Base-by-base conservation (phyloP, 2,888 invertebrate genomes). In the Caenorhabditis becei region DNA sequence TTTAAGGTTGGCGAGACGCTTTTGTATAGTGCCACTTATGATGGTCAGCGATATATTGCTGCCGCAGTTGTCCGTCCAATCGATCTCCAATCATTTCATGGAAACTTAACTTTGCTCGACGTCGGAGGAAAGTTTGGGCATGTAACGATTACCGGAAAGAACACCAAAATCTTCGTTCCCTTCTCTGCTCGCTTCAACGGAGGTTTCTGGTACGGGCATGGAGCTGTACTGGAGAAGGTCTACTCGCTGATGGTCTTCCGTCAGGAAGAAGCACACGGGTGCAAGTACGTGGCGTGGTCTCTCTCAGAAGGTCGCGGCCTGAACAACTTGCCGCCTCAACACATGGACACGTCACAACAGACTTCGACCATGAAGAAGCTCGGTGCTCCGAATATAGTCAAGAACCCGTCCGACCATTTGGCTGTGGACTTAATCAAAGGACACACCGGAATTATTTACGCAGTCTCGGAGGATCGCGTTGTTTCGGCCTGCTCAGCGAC, bases 131-230 rank as follows among this genome's bases (percentile, higher is more conserved):
- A 70, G 10, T 61, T 54, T 49, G 63, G 56, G 14, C 74, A 74
- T 49, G 26, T 61, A 23, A 24, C 44, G 51, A 65, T 62, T 35
- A 20, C 56, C 28, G 58, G 54, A 18, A 83, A 77, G 75, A 53
- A 80, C 47, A 86, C 86, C 3, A 71, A 83, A 47, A 80, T 88
- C 14, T 88, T 88, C 75, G 84, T 87, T 24, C 88, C 88, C 0
- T 88, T 84, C 82, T 87, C 87, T 2, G 83, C 86, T 26, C 61
- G 87, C 35, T 81, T 72, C 26, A 26, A 26, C 1, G 74, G 80
- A n/a, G 51, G 47, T 16, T 75, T 77, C 23, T 88, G 88, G 88
- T 78, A 83, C 18, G 88, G 88, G 3, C 77, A 80, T 59, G 84
- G 84, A 16, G 83, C 84, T 11, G 82, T 77, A 54, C 51, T 77